Conservation (phyloP, 2,888 invertebrate genomes). For the Tipula confusa region DNA sequence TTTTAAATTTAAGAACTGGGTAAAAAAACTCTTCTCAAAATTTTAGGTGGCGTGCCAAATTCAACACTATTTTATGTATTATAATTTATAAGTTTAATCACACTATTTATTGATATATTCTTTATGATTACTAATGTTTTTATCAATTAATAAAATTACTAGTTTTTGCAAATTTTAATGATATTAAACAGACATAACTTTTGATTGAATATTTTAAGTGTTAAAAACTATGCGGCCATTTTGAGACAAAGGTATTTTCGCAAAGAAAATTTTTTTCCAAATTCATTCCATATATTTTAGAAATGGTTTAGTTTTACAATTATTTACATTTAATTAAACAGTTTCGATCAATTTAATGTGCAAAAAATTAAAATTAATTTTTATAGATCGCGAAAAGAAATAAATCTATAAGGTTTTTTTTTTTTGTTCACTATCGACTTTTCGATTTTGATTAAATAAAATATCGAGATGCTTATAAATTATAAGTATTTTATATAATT, state of each 20-base stretch:
- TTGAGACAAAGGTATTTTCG: slow-evolving; percentile 32
- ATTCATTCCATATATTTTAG: background rate
- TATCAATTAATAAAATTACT: background rate
- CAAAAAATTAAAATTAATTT: background rate
- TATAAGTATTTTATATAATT: background rate
- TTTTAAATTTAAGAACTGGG: background rate
- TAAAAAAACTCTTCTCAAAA: background rate
- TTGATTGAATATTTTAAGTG: background rate
- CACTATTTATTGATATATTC: background rate
- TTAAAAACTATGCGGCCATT: slow-evolving; percentile 32
- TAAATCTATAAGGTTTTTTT: background rate
- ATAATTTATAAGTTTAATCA: background rate
- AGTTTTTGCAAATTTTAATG: background rate
- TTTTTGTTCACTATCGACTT: background rate
- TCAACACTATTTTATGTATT: background rate
- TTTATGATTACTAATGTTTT: background rate
- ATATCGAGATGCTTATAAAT: background rate
- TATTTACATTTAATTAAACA: background rate
- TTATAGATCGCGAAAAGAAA: background rate
- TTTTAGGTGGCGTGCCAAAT: background rate
- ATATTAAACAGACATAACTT: background rate
- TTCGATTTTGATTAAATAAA: background rate
- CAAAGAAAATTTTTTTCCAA: background rate
- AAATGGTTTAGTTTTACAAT: too few species aligned
- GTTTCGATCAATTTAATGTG: background rate